Evolutionary conservation across 2,113 vertebrate genomes (phyloP).

Genomic region (Trogon surrucura): DNA sequence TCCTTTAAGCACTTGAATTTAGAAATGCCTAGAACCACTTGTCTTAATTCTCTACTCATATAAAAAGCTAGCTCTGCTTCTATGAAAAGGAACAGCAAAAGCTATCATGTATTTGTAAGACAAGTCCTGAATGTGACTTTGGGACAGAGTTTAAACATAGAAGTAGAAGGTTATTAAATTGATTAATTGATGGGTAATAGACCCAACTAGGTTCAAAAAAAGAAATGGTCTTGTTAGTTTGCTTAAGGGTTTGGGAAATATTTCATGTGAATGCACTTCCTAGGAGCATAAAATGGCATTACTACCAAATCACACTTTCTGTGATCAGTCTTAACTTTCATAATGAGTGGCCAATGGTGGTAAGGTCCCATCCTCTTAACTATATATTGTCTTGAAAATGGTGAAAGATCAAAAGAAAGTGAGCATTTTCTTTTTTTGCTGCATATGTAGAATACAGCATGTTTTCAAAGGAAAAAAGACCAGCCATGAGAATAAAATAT

Average conservation of each 20-base stretch:
- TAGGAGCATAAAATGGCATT: background rate
- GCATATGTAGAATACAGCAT: background rate
- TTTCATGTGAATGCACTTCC: background rate
- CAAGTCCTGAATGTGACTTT: background rate
- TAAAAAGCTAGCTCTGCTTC: background rate
- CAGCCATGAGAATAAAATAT: background rate
- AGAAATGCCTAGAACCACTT: background rate
- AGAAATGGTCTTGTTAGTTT: background rate
- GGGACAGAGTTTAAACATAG: background rate
- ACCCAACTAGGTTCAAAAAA: background rate
- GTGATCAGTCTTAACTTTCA: background rate
- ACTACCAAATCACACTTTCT: background rate
- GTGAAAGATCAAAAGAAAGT: background rate
- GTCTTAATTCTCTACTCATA: background rate
- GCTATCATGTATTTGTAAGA: background rate
- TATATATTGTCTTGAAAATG: background rate
- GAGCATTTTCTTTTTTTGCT: background rate
- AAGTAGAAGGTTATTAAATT: background rate
- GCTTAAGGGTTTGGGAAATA: background rate
- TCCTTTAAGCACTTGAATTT: background rate
- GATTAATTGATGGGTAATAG: background rate
- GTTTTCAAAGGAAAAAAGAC: background rate
- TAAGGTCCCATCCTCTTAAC: background rate
- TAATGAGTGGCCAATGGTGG: fast-evolving
- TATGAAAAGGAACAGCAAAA: background rate